Percentiles rank a stretch among this genome's conserved stretches.
phyloP scores from a whole-genome alignment of 2,888 invertebrate species.

The Drosophila siamana region DNA sequence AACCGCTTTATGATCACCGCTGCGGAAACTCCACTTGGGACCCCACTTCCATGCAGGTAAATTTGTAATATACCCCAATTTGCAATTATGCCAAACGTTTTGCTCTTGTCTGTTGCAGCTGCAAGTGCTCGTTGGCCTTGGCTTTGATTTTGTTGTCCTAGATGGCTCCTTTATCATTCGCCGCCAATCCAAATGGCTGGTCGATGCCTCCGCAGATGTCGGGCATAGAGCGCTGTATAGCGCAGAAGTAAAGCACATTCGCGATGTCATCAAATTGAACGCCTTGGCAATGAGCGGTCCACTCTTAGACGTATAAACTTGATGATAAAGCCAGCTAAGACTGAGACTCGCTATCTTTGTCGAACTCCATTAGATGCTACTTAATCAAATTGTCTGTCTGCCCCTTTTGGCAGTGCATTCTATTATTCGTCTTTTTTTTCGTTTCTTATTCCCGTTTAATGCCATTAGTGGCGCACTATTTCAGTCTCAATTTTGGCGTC shows the following conservation, averaged over 20 bases:
- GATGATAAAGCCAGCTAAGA: constrained; percentile 1
- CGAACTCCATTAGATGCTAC: constrained; percentile 46
- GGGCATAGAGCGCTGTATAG: not conserved
- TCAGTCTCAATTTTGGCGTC: constrained; percentile 45
- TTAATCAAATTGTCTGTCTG: constrained; percentile 66
- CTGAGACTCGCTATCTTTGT: constrained; percentile 2
- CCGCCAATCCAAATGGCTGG: not conserved
- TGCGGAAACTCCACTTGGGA: constrained; percentile 10
- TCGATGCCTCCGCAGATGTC: not conserved
- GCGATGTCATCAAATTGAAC: constrained; percentile 45
- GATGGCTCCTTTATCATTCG: constrained; percentile 41
- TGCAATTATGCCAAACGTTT: not conserved
- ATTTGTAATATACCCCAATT: not conserved
- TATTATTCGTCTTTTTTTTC: constrained; percentile 2
- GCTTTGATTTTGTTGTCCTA: constrained; percentile 44
- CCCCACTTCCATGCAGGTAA: constrained; percentile 24
- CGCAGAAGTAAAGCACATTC: constrained; percentile 12
- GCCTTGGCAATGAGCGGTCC: constrained; percentile 16
- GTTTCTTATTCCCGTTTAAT: constrained; percentile 40
- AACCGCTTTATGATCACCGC: constrained; percentile 46
- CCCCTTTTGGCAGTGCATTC: constrained; percentile 46
- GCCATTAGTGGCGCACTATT: constrained; percentile 58
- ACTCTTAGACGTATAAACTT: constrained; percentile 22
- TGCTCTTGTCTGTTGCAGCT: constrained; percentile 20
- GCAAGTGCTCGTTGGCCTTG: constrained; percentile 30